Base-by-base conservation (phyloP, 1,140 invertebrate genomes). In the Probaryconus sp. region DNA sequence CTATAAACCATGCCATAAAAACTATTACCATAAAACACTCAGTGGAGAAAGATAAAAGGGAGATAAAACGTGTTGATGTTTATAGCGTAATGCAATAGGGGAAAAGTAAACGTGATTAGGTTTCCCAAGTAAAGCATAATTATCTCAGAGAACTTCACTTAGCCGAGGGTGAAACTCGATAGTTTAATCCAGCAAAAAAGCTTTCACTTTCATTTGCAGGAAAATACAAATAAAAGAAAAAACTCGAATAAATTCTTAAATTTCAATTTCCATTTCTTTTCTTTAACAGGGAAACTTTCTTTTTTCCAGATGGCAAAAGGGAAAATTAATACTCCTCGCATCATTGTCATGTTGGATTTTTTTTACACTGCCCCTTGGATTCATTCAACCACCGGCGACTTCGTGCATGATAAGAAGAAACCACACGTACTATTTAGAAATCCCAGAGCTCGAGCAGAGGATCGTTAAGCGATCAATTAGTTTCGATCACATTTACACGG, bases 291-390 rank as follows among this genome's bases (percentile, higher is more conserved):
- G 5, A 45, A 33, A 31, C 11, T 20, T 28, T 18, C n/a, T 50
- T 69, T 20, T 24, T 60, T 18, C 1, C 78, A 92, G 94, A 72
- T 96, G 94, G 90, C 92, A 93, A 53, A 95, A 94, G 80, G 94
- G 95, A 5, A 96, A 97, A 85, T 87, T 93, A 30, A 90, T 99
- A 45, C 88, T 99, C 26, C 85, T 99, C n/a, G 94, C 93, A 26
- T 98, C 97, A 0, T 87, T 99, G 7, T 91, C 94, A 2, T 96
- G 95, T 50, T 99, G 98, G 97, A 96, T 99, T 18, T 90, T 98
- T 7, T 99, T 99, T 87, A 99, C 98, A 4, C 89, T 99, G 40
- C 95, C 97, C 0, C 86, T 99, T 68, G 97, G 97, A 17, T 98
- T 98, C 81, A 94, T 99, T 55, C 94, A 98, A 80, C 98, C 98